Base-by-base conservation (phyloP, 1,140 invertebrate species). In the Aleiodes sp. region DNA sequence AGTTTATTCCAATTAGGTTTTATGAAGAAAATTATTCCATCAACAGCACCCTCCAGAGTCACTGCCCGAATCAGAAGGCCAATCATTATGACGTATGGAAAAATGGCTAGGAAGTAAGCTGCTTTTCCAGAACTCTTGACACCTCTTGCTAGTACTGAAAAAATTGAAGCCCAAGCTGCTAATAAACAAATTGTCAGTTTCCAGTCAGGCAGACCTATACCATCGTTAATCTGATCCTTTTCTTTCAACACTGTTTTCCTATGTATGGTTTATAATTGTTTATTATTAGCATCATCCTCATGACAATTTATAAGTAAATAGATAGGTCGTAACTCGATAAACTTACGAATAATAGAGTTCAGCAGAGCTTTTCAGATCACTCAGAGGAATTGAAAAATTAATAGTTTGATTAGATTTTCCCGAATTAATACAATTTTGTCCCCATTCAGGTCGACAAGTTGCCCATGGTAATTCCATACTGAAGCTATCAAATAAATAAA, bases 71-170 rank as follows among this genome's bases (percentile, higher is more conserved):
- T 81, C 12, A 94, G 79, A 8, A 94, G 75, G 9, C 90, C 89
- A 2, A 90, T 82, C 78, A 94, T 87, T 1, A 94, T 88, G 2
- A 93, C 78, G 76, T 94, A 94, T 0, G 92, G 93, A 74, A 94
- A 94, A 8, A 93, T 81, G 0, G 92, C 92, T 3, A 92, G 87
- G 69, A 93, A 93, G 68, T 93, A 93, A 0, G 89, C 90, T 0
- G 87, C 87, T 78, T 91, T 91, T 62, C 90, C 90, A 0, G 89
- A 88, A 63, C 88, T 88, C 66, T 88, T 87, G 7, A 94, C 91
- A 26, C 92, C 92, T 87, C 75, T 90, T 83, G 65, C 77, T 10
- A 93, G 84, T 29, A 91, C 89, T 12, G 88, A 82, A 75, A 90
- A 93, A 41, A 94, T 89, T n/a, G 89, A 82, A 21, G 90, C 73